Conservation (phyloP, 1,140 invertebrate genomes). For the Nomia melanderi region DNA sequence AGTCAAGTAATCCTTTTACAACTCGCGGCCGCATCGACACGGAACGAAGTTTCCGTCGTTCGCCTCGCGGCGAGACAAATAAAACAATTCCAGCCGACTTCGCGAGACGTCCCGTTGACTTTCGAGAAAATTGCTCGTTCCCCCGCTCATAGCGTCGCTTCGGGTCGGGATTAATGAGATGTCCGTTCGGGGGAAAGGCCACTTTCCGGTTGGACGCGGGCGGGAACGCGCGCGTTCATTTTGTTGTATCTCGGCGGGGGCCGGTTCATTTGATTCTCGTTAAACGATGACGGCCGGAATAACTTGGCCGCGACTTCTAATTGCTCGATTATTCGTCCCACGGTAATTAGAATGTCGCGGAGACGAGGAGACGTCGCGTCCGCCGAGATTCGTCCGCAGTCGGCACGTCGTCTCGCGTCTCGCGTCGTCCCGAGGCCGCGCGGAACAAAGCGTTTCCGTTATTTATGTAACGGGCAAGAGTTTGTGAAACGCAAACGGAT, state of each 20-base stretch:
- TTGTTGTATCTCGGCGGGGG: neutral
- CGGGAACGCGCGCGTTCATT: neutral
- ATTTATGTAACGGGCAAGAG: conserved; percentile 1
- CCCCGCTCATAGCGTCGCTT: neutral
- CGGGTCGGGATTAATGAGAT: conserved; percentile 46
- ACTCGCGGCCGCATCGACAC: conserved; percentile 5
- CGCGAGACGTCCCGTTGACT: conserved; percentile 17
- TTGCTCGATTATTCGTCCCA: neutral
- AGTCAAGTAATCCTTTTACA: conserved; percentile 59
- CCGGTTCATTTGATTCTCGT: conserved; percentile 4
- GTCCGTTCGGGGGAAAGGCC: conserved; percentile 13
- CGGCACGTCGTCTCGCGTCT: too few species aligned
- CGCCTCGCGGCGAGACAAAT: conserved; percentile 29
- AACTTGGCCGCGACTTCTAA: neutral
- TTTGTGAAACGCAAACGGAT: neutral
- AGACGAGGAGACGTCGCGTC: neutral
- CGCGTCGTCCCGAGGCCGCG: neutral
- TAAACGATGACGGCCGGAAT: neutral
- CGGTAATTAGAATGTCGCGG: conserved; percentile 18
- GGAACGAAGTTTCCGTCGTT: neutral
- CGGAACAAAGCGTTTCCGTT: neutral
- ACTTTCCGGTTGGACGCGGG: neutral
- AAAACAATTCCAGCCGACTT: conserved; percentile 44
- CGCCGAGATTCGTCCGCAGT: too few species aligned
- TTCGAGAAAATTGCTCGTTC: conserved; percentile 32